These are phyloP conservation scores for Cartodere bifasciata DNA, from an alignment of 2,888 invertebrate genomes.

Conservation along the genomic window DNA sequence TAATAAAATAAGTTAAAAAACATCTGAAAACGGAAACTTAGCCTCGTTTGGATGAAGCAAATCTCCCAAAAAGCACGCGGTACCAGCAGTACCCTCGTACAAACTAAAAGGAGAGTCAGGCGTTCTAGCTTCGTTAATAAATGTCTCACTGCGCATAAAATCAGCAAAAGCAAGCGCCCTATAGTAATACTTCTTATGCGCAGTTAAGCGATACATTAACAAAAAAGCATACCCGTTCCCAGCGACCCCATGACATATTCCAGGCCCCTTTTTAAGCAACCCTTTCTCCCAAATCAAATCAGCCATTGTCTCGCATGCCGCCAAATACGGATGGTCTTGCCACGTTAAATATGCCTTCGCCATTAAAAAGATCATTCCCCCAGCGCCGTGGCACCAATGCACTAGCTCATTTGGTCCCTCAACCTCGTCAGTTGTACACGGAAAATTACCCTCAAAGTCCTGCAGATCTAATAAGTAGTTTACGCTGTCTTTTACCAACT, in stretches of 20 bases:
- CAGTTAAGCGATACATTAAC: conserved; percentile 59
- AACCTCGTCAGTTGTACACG: conserved; percentile 55
- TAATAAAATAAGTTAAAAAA: conserved; percentile 44
- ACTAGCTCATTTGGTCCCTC: conserved; percentile 53
- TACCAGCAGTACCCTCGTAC: conserved; percentile 79
- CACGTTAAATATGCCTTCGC: conserved; percentile 67
- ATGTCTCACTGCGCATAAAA: conserved; percentile 55
- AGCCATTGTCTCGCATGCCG: conserved; percentile 53
- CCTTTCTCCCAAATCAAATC: conserved; percentile 77
- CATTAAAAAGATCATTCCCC: conserved; percentile 68
- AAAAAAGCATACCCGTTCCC: conserved; percentile 75
- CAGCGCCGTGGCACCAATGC: conserved; percentile 88
- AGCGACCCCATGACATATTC: conserved; percentile 79
- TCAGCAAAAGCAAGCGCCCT: conserved; percentile 64
- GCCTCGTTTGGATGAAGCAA: conserved; percentile 58
- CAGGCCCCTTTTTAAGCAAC: conserved; percentile 74
- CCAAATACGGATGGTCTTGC: conserved; percentile 58
- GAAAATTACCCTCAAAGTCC: conserved; percentile 46
- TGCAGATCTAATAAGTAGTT: conserved; percentile 57
- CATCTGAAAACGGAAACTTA: conserved; percentile 73
- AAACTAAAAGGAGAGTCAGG: conserved; percentile 77
- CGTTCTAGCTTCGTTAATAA: conserved; percentile 50
- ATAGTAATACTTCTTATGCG: conserved; percentile 56
- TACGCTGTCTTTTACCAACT: conserved; percentile 49
- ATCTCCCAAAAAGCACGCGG: conserved; percentile 71